phyloP scores from a whole-genome alignment of 2,113 vertebrate genomes.

The Cnemophilus loriae region DNA sequence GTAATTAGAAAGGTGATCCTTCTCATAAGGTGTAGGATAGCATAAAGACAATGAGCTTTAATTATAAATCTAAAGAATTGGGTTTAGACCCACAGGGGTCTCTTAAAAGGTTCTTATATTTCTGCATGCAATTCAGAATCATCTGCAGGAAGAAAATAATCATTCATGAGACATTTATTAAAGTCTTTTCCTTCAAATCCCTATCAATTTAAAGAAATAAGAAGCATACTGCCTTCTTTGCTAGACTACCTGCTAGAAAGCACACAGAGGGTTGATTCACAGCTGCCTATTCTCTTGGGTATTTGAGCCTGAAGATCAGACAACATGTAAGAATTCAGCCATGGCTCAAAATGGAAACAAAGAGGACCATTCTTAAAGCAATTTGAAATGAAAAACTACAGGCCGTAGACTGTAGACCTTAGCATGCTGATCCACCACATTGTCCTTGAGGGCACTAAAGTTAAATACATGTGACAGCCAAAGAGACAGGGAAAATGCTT shows the following conservation, averaged over 20 bases:
- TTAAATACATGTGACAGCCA: constrained; percentile 72
- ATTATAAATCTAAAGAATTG: constrained; percentile 59
- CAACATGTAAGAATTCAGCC: constrained; percentile 75
- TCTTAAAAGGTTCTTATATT: constrained; percentile 33
- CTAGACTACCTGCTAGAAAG: constrained; percentile 67
- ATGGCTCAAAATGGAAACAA: constrained; percentile 77
- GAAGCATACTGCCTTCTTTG: constrained; percentile 53
- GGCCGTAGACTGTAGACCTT: constrained; percentile 59
- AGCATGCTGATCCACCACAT: constrained; percentile 64
- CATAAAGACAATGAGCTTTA: constrained; percentile 63
- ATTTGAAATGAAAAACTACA: constrained; percentile 69
- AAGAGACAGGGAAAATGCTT: constrained; percentile 62
- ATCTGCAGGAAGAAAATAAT: constrained; percentile 57
- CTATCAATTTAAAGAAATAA: constrained; percentile 69
- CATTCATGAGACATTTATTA: constrained; percentile 63
- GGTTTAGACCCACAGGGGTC: constrained; percentile 41
- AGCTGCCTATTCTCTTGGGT: constrained; percentile 72
- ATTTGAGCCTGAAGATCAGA: constrained; percentile 77
- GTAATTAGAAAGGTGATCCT: constrained; percentile 51
- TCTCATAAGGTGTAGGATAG: constrained; percentile 46
- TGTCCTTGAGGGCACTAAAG: constrained; percentile 72
- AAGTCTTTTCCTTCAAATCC: constrained; percentile 69
- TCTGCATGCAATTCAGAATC: constrained; percentile 53
- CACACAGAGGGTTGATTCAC: constrained; percentile 68
- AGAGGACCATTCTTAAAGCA: constrained; percentile 73